These are phyloP conservation scores for Megamerina dolium DNA, from an alignment of 2,888 invertebrate species.

Conservation along the genomic window DNA sequence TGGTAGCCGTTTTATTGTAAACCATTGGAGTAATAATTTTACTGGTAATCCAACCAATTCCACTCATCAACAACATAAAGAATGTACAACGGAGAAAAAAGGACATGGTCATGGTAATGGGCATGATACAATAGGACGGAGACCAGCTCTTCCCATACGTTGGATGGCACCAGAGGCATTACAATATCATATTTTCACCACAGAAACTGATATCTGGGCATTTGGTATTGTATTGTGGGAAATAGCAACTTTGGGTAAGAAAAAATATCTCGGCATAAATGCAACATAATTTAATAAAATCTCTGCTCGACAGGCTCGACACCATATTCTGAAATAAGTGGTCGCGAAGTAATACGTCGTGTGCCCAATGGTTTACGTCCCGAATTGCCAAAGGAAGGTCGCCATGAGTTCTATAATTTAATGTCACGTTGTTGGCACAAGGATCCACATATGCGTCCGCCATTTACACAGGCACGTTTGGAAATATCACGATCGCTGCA, in stretches of 20 bases:
- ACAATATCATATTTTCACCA: constrained; percentile 71
- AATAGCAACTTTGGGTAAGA: constrained; percentile 71
- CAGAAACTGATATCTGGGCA: constrained; percentile 81
- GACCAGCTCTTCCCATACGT: constrained; percentile 48
- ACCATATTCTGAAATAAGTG: constrained; percentile 79
- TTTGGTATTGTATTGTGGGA: constrained; percentile 84
- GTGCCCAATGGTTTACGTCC: constrained; percentile 73
- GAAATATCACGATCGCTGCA: constrained; percentile 45
- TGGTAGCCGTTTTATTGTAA: constrained; percentile 42
- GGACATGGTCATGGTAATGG: constrained; percentile 26
- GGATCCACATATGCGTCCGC: constrained; percentile 66
- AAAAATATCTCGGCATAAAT: background rate
- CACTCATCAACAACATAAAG: constrained; percentile 21
- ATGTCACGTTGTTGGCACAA: constrained; percentile 62
- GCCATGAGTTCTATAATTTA: constrained; percentile 61
- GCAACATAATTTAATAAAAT: background rate
- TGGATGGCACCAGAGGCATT: constrained; percentile 87
- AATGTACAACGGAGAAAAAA: constrained; percentile 25
- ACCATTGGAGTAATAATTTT: constrained; percentile 41
- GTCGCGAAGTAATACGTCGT: constrained; percentile 73
- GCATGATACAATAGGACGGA: constrained; percentile 42
- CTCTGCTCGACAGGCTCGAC: constrained; percentile 61
- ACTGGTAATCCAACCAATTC: constrained; percentile 19
- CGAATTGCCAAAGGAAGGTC: constrained; percentile 73
- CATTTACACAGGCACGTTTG: constrained; percentile 58